phyloP scores from a whole-genome alignment of 2,888 invertebrate genomes.

The Calameuta idolon region DNA sequence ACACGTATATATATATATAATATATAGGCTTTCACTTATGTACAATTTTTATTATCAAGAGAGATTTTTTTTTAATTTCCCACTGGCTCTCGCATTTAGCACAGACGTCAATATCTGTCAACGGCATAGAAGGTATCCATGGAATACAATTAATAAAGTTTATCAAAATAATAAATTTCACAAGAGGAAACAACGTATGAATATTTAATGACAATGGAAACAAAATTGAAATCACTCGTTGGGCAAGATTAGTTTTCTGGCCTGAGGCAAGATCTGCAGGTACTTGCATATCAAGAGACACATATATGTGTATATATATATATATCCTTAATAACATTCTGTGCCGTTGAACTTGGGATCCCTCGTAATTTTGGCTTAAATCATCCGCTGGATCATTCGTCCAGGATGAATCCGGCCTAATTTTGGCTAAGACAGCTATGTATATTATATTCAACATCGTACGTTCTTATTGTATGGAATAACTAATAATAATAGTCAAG shows the following conservation, averaged over 20 bases:
- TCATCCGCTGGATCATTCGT: slow-evolving; percentile 3
- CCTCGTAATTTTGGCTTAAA: slow-evolving; percentile 13
- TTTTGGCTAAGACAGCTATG: slow-evolving; percentile 24
- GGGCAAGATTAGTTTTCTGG: neutral
- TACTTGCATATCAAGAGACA: neutral
- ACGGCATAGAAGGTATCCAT: neutral
- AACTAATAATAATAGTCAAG: slow-evolving; percentile 42
- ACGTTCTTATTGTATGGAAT: slow-evolving; percentile 32
- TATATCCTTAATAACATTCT: neutral
- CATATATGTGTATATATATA: neutral
- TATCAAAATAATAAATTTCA: neutral
- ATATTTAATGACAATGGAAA: neutral
- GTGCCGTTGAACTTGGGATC: neutral
- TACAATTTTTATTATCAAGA: slow-evolving; percentile 39
- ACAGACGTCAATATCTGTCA: neutral
- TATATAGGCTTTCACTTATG: slow-evolving; percentile 37
- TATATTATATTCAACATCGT: slow-evolving; percentile 20
- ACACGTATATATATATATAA: slow-evolving; percentile 26
- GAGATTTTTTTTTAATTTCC: slow-evolving; percentile 23
- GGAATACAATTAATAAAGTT: neutral
- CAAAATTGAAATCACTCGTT: neutral
- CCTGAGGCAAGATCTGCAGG: neutral
- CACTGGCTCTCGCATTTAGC: neutral
- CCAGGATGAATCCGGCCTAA: slow-evolving; percentile 18
- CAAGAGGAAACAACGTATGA: slow-evolving; percentile 8